Evolutionary conservation across 1,140 invertebrate genomes (phyloP).

Genomic region (Drosophila pandora): DNA sequence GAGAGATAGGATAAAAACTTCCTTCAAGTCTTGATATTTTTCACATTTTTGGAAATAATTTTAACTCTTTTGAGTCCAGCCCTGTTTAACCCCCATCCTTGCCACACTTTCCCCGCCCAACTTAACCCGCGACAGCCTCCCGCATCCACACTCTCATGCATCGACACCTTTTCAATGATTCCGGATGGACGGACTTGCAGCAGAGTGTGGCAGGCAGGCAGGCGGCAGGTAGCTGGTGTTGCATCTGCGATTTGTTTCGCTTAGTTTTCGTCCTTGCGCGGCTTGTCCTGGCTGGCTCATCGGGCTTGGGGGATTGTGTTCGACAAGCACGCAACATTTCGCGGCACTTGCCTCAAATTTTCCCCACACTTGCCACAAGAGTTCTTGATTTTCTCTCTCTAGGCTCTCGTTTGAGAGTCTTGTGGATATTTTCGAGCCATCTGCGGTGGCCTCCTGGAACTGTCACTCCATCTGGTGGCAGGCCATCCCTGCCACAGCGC

Average conservation of each 20-base stretch:
- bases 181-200: slow-evolving; percentile 3
- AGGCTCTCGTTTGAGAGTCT: too few relatives aligned
- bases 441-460: too few relatives aligned
- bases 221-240: slow-evolving; percentile 27
- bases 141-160: slow-evolving; percentile 46
- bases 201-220: slow-evolving; percentile 1
- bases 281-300: too few relatives aligned
- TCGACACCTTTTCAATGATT: slow-evolving; percentile 75
- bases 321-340: slow-evolving; percentile 80
- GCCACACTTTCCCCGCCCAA: neutral
- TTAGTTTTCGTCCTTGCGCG: slow-evolving; percentile 38
- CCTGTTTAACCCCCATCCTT: neutral
- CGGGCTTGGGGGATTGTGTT: slow-evolving; percentile 61
- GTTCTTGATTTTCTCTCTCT: too few relatives aligned
- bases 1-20: too few relatives aligned
- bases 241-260: slow-evolving; percentile 73
- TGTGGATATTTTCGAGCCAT: too few relatives aligned
- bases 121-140: slow-evolving; percentile 31
- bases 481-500: too few relatives aligned
- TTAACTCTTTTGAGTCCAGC: neutral
- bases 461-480: slow-evolving; percentile 26
- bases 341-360: slow-evolving; percentile 10
- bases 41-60: neutral
- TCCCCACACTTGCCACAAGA: neutral
- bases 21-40: too few relatives aligned